Evolutionary conservation across 92 coral and sea anemone species (phyloP).

Genomic region (Heteractis magnifica): DNA sequence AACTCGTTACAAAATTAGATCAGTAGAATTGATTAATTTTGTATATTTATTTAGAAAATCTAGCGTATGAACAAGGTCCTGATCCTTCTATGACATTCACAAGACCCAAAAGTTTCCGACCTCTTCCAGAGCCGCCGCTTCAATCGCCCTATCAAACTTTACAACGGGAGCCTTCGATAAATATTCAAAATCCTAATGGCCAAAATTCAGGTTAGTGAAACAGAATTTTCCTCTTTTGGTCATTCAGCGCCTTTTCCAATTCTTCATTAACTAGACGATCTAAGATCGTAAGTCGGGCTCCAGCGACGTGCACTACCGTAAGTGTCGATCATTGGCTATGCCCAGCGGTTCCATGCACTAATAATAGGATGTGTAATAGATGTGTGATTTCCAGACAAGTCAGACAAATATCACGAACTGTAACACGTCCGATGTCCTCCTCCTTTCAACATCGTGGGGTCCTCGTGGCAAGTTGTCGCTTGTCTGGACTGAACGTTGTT

Average conservation of each 20-base stretch:
- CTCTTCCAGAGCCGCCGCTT: slow-evolving; percentile 11
- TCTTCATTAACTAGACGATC: not conserved
- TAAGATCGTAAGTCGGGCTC: too few species aligned
- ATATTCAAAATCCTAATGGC: slow-evolving; percentile 13
- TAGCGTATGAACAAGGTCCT: slow-evolving; percentile 21
- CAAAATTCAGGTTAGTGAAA: slow-evolving; percentile 12
- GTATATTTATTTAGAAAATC: slow-evolving; percentile 10
- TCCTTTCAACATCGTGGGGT: too few species aligned
- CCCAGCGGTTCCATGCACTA: too few species aligned
- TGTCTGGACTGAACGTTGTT: too few species aligned
- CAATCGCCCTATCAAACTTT: slow-evolving; percentile 5
- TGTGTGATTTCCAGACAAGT: too few species aligned
- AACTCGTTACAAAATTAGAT: too few species aligned
- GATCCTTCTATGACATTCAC: slow-evolving; percentile 18
- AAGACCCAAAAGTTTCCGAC: slow-evolving; percentile 11
- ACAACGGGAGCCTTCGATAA: slow-evolving; percentile 7
- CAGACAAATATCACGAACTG: too few species aligned
- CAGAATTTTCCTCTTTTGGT: not conserved
- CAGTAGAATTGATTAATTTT: not conserved
- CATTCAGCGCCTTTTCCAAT: not conserved
- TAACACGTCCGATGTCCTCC: too few species aligned
- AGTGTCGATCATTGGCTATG: too few species aligned
- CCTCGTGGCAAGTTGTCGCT: too few species aligned
- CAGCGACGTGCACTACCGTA: too few species aligned
- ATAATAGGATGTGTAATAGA: too few species aligned